Conservation (phyloP, 2,888 invertebrate species). For the Cryptus armator region DNA sequence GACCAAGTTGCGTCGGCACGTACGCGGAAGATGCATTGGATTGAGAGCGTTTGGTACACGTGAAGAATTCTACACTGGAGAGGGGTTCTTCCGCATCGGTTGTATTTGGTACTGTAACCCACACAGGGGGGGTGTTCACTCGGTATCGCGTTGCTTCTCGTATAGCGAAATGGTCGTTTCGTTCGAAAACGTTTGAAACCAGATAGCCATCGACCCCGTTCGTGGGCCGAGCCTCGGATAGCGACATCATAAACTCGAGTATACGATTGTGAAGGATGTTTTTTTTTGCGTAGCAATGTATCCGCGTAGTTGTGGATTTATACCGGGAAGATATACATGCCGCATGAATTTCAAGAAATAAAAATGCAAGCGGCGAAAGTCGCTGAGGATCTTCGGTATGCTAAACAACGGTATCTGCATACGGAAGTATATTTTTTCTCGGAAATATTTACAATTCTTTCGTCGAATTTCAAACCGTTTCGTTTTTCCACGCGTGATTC, state of each 20-base stretch:
- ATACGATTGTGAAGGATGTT: constrained; percentile 14
- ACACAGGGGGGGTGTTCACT: neutral
- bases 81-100: neutral
- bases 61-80: constrained; percentile 16
- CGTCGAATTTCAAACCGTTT: neutral
- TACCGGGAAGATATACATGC: neutral
- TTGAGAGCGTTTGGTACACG: constrained; percentile 9
- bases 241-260: neutral
- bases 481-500: neutral
- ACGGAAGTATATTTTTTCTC: neutral
- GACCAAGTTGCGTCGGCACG: neutral
- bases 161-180: constrained; percentile 10
- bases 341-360: constrained; percentile 6
- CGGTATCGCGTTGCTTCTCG: constrained; percentile 39
- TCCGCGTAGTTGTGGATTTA: neutral
- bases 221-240: neutral
- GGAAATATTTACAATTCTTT: constrained; percentile 10
- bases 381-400: neutral
- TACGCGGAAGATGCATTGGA: constrained; percentile 3
- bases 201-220: constrained; percentile 50
- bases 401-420: neutral
- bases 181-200: constrained; percentile 49
- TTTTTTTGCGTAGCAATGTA: neutral
- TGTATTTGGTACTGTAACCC: neutral
- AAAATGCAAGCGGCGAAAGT: neutral